Evolutionary conservation across 2,888 invertebrate species (phyloP), one percentile per base, ranked within the genome.

Genomic region (Eilema sororculum): DNA sequence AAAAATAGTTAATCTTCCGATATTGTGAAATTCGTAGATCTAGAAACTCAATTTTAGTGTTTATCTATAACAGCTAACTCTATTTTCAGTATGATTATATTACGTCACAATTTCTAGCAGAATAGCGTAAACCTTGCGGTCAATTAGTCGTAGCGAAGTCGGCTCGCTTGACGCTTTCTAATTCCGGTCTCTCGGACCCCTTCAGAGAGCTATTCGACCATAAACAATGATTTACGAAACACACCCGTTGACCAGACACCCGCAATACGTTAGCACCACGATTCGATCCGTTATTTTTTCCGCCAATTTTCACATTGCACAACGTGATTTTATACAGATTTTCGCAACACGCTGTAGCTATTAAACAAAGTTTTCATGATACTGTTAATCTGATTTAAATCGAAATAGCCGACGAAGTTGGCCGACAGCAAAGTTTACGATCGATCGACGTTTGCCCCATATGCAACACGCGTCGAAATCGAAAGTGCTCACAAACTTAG

Each of bases 171-270:
- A 91, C 93, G 94, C 95, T 95, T 95, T 95, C 95, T 95, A 95
- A 94, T 92, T 93, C 92, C 87, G 87, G 87, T 87, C 88, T 87
- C 86, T 86, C 87, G 86, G 89, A 90, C 91, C 90, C 91, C 92
- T 89, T 90, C 90, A 88, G 89, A 86, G 87, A 92, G 87, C 91
- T 91, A 89, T 86, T 93, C 91, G 91, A 94, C 90, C 95, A 93
- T 92, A 93, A 92, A 94, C 93, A 93, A 93, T 90, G 90, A 89
- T 92, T 94, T 92, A 87, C 93, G 94, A 94, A 93, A 94, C 89
- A 89, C 87, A 89, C 89, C 79, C 85, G 86, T 78, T 82, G 84
- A 80, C 84, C 82, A 84, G 86, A 83, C 83, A 72, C 81, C 81
- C 80, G 89, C 89, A 90, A 90, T 87, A 88, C 90, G 88, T 88